A percentile compares a stretch with the other conserved stretches of the same genome.
phyloP scores from a whole-genome alignment of 1,140 invertebrate genomes.

The Zaprionus inermis region DNA sequence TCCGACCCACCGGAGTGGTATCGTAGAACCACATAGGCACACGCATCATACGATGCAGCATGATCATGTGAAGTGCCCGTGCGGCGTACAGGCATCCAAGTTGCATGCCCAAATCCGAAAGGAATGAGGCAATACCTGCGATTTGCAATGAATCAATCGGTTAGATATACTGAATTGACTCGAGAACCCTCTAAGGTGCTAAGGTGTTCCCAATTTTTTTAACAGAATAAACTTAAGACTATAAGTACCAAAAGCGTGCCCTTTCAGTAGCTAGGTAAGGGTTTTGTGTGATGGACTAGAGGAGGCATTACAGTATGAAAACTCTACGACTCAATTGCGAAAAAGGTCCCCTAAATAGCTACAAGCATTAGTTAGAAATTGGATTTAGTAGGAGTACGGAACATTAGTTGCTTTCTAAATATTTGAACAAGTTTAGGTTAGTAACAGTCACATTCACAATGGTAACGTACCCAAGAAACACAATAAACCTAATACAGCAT shows the following conservation, averaged over 20 bases:
- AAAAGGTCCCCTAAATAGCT: neutral
- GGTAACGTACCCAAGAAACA: conserved; percentile 83
- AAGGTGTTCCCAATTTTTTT: neutral
- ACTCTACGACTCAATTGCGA: conserved; percentile 7
- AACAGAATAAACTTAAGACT: conserved; percentile 8
- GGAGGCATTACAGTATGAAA: conserved; percentile 13
- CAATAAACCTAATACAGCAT: conserved; percentile 85
- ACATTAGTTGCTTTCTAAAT: conserved; percentile 2
- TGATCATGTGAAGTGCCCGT: conserved; percentile 89
- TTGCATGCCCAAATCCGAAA: conserved; percentile 89
- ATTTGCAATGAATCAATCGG: conserved; percentile 39
- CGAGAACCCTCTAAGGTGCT: neutral
- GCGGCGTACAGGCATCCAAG: conserved; percentile 91
- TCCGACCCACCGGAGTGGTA: conserved; percentile 93
- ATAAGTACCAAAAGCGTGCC: conserved; percentile 49
- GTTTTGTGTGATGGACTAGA: neutral
- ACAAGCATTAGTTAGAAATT: neutral
- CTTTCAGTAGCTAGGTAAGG: conserved; percentile 28
- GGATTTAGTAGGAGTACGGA: neutral
- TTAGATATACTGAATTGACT: neutral
- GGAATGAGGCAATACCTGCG: conserved; percentile 87
- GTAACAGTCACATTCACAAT: conserved; percentile 34
- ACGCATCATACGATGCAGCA: conserved; percentile 91
- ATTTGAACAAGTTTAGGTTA: conserved; percentile 27
- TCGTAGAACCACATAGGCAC: conserved; percentile 93